Conservation (phyloP, 2,113 vertebrate species). For the Hippolais icterina region DNA sequence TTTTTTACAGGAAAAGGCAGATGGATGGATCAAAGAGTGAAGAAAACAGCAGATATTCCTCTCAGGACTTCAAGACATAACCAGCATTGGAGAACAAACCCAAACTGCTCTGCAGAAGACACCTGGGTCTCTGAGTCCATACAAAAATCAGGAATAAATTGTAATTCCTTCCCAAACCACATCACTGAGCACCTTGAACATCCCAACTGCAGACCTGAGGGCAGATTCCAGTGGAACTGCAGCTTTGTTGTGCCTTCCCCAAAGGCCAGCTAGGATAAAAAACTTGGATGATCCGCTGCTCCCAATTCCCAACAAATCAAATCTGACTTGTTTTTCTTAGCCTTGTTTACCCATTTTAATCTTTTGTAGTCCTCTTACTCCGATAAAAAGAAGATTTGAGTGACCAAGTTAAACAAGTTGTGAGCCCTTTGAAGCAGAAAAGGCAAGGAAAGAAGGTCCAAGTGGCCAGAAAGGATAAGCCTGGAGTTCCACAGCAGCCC, state of each 20-base stretch:
- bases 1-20: not conserved
- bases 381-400: not conserved
- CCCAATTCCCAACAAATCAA: not conserved
- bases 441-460: not conserved
- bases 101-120: not conserved
- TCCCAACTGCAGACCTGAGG: rapidly evolving
- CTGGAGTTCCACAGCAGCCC: not conserved
- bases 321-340: not conserved
- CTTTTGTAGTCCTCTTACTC: not conserved
- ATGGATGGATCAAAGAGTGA: too few relatives aligned
- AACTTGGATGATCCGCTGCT: not conserved
- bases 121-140: not conserved
- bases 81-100: not conserved
- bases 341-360: not conserved
- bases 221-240: not conserved
- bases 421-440: not conserved
- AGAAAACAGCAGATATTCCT: not conserved
- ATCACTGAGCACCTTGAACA: rapidly evolving
- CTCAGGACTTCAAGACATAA: not conserved
- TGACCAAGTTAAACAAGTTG: not conserved
- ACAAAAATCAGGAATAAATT: not conserved
- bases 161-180: not conserved
- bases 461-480: not conserved
- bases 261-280: not conserved
- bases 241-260: not conserved